Evolutionary conservation across 1,140 invertebrate genomes (phyloP), one percentile per base, ranked within the genome.

Genomic region (Heliothis subflexa): DNA sequence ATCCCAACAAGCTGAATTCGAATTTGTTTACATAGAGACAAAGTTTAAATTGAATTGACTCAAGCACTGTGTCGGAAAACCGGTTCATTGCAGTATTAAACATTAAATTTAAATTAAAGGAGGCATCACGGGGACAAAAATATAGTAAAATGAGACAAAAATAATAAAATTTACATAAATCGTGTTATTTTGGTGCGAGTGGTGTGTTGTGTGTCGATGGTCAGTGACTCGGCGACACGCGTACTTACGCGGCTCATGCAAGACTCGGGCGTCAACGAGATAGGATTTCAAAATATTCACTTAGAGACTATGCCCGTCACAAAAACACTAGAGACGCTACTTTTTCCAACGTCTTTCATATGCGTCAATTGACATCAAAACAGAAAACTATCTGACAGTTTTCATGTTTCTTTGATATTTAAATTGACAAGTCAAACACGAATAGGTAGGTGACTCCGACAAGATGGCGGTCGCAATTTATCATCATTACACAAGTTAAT

Each of bases 161-260:
- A 62, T 62, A 62, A 62, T 62, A 62, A 3, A 11, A 62, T 62
- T 62, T 62, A 14, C 59, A 62, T 62, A 16, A 62, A 62, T 40
- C 21, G 59, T 62, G 59, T 40, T 62, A 62, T 62, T 62, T 62
- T 14, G 12, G 28, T 62, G 12, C 4, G 59, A 40, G 11, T 62
- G 4, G 59, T 25, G 13, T 57, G 0, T 10, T 21, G 21, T n/a
- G 16, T 16, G 59, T 40, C 21, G 5, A 28, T 62, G 59, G 59
- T 62, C 59, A 62, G 25, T 62, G 59, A 62, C 59, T n/a, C 59
- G 14, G 21, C 13, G 7, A 0, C 59, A 25, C 9, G n/a, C n/a
- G n/a, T n/a, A n/a, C n/a, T n/a, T n/a, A n/a, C n/a, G n/a, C n/a
- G n/a, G n/a, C n/a, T n/a, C n/a, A n/a, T n/a, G n/a, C n/a, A n/a